These are phyloP conservation scores for Glomeris maerens DNA, from an alignment of 1,140 invertebrate genomes.

Conservation along the genomic window DNA sequence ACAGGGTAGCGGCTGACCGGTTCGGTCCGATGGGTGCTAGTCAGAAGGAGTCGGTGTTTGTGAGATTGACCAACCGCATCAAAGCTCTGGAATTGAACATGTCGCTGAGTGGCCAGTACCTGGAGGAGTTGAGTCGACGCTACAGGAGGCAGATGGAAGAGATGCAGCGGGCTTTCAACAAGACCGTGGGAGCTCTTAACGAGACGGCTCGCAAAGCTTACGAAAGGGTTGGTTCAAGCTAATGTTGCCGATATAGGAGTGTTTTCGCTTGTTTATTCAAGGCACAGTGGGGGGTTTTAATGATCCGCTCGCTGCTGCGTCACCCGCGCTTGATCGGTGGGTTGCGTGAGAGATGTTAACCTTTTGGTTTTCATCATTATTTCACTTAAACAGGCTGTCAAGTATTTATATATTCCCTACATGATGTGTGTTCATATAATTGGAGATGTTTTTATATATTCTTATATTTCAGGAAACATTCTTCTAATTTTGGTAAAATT, in stretches of 20 bases:
- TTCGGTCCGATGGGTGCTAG: neutral
- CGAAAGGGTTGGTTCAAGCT: conserved; percentile 50
- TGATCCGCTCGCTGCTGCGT: neutral
- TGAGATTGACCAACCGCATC: conserved; percentile 85
- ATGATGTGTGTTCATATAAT: no score
- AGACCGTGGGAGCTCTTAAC: conserved; percentile 55
- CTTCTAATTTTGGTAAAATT: no score
- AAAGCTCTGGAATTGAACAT: conserved; percentile 92
- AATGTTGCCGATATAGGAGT: conserved; percentile 35
- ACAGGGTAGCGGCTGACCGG: neutral
- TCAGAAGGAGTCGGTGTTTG: conserved; percentile 88
- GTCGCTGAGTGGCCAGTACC: conserved; percentile 84
- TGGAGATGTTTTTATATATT: no score
- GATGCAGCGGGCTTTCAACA: conserved; percentile 69
- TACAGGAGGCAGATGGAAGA: conserved; percentile 96
- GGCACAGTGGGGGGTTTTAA: neutral
- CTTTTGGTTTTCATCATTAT: no score
- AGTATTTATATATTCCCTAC: no score
- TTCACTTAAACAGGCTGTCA: no score
- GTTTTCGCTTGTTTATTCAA: conserved; percentile 27
- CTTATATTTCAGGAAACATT: no score
- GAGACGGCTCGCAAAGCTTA: conserved; percentile 54
- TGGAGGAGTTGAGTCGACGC: conserved; percentile 81
- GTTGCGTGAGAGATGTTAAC: conserved; percentile 40
- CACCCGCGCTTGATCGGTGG: conserved; percentile 32